A percentile compares a stretch with the other conserved stretches of the same genome.
These are phyloP conservation scores for Metallyticus violacea DNA, from an alignment of 2,888 invertebrate species.

Conservation along the genomic window DNA sequence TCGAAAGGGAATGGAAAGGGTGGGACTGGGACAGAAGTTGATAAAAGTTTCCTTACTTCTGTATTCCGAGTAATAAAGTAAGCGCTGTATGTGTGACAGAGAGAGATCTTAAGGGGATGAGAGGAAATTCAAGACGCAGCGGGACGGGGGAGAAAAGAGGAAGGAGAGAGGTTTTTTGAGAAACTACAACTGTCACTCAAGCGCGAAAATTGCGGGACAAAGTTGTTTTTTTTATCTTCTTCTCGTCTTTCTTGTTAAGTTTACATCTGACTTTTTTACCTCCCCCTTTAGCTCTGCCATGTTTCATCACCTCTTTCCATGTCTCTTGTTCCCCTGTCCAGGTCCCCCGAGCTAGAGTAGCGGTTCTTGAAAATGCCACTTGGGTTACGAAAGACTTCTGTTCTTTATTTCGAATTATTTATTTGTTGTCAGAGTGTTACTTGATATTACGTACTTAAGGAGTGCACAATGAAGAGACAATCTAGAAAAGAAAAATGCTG, in stretches of 20 bases:
- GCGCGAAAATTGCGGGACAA: slow-evolving; percentile 7
- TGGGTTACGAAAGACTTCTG: background rate
- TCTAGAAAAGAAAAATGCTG: background rate
- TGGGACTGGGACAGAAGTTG: background rate
- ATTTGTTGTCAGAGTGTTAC: background rate
- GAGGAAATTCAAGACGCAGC: background rate
- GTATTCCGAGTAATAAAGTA: background rate
- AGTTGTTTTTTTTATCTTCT: background rate
- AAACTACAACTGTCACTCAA: slow-evolving; percentile 9
- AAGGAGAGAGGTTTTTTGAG: background rate
- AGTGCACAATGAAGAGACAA: background rate
- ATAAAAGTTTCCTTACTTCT: background rate
- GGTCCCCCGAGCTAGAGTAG: background rate
- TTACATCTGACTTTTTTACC: background rate
- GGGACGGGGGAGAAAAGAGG: background rate
- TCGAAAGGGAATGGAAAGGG: background rate
- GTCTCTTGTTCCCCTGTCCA: background rate
- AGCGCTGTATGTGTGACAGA: background rate
- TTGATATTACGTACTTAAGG: background rate
- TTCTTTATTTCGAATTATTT: background rate
- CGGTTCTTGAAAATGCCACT: background rate
- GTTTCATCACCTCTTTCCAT: slow-evolving; percentile 1
- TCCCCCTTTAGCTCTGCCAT: background rate
- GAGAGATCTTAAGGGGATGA: background rate
- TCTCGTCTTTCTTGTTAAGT: background rate